Evolutionary conservation across 2,888 invertebrate species (phyloP), one percentile per base, ranked within the genome.

Genomic region (Vanessa cardui): DNA sequence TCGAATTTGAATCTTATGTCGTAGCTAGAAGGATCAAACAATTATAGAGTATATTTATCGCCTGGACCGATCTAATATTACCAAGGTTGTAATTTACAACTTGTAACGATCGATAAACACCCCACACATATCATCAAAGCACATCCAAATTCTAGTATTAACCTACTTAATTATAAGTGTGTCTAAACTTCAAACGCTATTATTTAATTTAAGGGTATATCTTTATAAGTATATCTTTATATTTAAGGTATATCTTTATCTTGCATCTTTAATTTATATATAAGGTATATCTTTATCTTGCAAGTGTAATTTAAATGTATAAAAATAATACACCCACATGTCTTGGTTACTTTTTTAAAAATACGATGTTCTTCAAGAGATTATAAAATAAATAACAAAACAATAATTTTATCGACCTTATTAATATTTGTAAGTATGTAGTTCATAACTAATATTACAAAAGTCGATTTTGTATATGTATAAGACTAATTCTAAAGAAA

Each of bases 71-170:
- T 66, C 62, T 47, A 20, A 62, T 58, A 61, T 58, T 44, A 39
- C 62, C 16, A 66, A 73, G 64, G 68, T 49, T 66, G 64, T 73
- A 71, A 73, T 73, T 73, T 73, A 56, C 64, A 64, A 52, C 65
- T 59, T 46, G 52, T 46, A 65, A 65, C 61, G 44, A 65, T 52
- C 61, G 65, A 62, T 65, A 62, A 50, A 58, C 54, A 61, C 54
- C 31, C 46, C n/a, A 52, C 50, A 52, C 50, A 12, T 60, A 45
- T 60, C 50, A 65, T 65, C 59, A 65, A 4, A 60, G 31, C 18
- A 59, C 26, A 47, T 21, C 58, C 59, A 18, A 26, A 12, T 45
- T 31, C 47, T 26, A 12, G 8, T 65, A 52, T 64, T 59, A 64
- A 21, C 39, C 18, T 60, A 33, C 46, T 60, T 60, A 65, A 65